A percentile compares a stretch with the other conserved stretches of the same genome.
These are phyloP conservation scores for Chironomus tepperi DNA, from an alignment of 1,140 invertebrate species.

Conservation along the genomic window DNA sequence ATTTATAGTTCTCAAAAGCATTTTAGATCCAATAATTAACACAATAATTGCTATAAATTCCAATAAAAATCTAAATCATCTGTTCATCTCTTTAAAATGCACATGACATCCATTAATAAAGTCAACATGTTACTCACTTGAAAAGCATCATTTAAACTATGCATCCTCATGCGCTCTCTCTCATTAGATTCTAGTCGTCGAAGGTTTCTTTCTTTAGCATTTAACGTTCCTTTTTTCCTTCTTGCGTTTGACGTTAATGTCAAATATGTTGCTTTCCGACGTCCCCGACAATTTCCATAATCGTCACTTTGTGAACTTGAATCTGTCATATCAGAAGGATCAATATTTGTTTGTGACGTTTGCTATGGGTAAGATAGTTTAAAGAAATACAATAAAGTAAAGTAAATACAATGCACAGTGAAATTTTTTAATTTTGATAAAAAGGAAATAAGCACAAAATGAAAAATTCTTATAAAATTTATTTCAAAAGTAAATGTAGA, in stretches of 20 bases:
- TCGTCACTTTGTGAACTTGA: slow-evolving; percentile 41
- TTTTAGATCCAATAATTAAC: too few relatives aligned
- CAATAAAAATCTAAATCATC: too few relatives aligned
- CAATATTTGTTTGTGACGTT: neutral
- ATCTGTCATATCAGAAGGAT: slow-evolving; percentile 37
- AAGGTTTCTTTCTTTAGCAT: slow-evolving; percentile 69
- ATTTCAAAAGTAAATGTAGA: neutral
- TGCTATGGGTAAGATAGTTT: neutral
- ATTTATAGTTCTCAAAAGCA: too few relatives aligned
- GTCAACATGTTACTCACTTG: slow-evolving; percentile 44
- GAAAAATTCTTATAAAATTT: neutral
- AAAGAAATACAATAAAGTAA: neutral
- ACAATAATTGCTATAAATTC: too few relatives aligned
- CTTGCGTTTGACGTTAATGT: slow-evolving; percentile 34
- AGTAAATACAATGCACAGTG: neutral
- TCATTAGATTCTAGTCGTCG: slow-evolving; percentile 79
- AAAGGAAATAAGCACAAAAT: neutral
- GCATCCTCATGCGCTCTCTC: slow-evolving; percentile 79
- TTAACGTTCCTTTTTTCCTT: slow-evolving; percentile 59
- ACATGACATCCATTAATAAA: neutral
- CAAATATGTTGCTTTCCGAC: slow-evolving; percentile 25
- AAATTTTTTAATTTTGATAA: neutral
- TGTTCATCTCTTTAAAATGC: too few relatives aligned
- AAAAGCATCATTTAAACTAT: slow-evolving; percentile 80
- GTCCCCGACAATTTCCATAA: slow-evolving; percentile 33